A percentile compares a stretch with the other conserved stretches of the same genome.
Evolutionary conservation across 2,888 invertebrate species (phyloP).

Genomic region (Lobophora halterata): DNA sequence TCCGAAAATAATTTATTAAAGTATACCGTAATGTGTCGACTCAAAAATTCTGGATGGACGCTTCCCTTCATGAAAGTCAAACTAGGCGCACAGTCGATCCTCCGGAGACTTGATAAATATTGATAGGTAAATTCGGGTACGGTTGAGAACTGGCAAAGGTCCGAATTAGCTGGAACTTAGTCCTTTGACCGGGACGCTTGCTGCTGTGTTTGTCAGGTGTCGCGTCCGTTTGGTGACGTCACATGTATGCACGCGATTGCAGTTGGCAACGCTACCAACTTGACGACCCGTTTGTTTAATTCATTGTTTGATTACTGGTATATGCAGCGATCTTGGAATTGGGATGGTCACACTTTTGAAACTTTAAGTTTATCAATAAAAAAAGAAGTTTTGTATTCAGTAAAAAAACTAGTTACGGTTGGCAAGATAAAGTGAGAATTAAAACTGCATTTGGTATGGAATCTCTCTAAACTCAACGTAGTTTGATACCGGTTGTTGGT

Average conservation of each 20-base stretch:
- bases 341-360: too few species aligned
- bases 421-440: too few species aligned
- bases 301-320: conserved; percentile 9
- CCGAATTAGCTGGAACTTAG: conserved; percentile 61
- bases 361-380: too few species aligned
- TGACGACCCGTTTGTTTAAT: conserved; percentile 20
- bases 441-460: too few species aligned
- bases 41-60: conserved; percentile 30
- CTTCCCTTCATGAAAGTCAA: conserved; percentile 34
- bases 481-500: too few species aligned
- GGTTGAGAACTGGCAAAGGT: conserved; percentile 50
- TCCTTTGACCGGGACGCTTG: conserved; percentile 51
- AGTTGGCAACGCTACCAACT: conserved; percentile 12
- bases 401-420: too few species aligned
- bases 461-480: too few species aligned
- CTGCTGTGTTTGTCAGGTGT: conserved; percentile 45
- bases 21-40: conserved; percentile 15
- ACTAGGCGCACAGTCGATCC: conserved; percentile 28
- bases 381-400: too few species aligned
- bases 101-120: conserved; percentile 53
- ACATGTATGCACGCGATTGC: conserved; percentile 23
- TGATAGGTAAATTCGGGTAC: conserved; percentile 49
- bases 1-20: conserved; percentile 16
- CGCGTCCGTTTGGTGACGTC: conserved; percentile 34
- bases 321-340: too few species aligned